phyloP scores from a whole-genome alignment of 2,888 invertebrate genomes.

The Hecatera dysodea region DNA sequence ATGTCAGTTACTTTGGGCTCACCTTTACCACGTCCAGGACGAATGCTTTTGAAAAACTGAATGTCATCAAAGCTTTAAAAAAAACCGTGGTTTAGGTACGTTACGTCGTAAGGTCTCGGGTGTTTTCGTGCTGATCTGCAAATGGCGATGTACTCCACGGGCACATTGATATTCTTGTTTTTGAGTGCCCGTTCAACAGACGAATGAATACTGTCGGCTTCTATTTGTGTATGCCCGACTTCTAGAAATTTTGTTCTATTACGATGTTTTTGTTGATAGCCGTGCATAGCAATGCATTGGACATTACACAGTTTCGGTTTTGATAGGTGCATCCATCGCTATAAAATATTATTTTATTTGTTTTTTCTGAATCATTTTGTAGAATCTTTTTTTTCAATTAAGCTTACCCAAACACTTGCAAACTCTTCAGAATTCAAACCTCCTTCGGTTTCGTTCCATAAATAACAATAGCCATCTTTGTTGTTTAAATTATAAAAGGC shows the following conservation, averaged over 20 bases:
- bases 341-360: constrained; percentile 9
- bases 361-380: constrained; percentile 6
- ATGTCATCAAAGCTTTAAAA: no score
- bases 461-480: constrained; percentile 50
- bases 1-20: no score
- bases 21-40: no score
- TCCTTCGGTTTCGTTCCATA: constrained; percentile 1
- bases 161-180: constrained; percentile 1
- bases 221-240: constrained; percentile 1
- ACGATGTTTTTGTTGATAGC: constrained; percentile 2
- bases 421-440: constrained; percentile 6
- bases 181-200: constrained; percentile 13
- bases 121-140: background rate
- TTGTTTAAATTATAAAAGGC: constrained; percentile 40
- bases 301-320: constrained; percentile 1
- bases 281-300: constrained; percentile 2
- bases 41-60: no score
- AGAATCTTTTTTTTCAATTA: background rate
- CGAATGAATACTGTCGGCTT: constrained; percentile 3
- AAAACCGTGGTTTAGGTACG: no score
- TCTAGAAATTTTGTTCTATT: constrained; percentile 10
- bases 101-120: no score
- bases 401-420: background rate
- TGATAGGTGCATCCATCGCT: constrained; percentile 8
- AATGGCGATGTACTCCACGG: background rate